Base-by-base conservation (phyloP, 37 sponge, comb jelly and placozoan species). In the Chondrilla cf. caribensis region DNA sequence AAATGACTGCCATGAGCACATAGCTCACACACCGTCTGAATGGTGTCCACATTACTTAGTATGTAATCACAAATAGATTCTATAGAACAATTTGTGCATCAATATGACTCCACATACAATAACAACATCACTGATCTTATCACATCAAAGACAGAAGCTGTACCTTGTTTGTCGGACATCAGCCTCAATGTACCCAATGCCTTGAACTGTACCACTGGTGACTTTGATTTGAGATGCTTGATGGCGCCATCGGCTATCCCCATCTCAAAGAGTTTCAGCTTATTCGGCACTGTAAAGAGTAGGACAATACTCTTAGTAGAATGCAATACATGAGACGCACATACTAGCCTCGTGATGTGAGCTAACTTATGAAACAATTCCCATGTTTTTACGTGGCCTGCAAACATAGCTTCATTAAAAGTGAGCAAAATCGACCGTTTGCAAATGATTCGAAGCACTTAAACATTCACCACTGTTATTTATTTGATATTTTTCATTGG, bases 231-330 rank as follows among this genome's bases (percentile, higher is more conserved):
- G 0, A 92, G 80, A 5, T 31, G 26, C 26, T 58, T 36, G n/a
- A 92, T 26, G 33, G 83, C 88, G 18, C 14, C 83, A 75, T 92
- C 88, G 24, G 85, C 80, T 2, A 92, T 85, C 40, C 92, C 92
- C 2, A 28, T 41, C n/a, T 79, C 32, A 31, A 88, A 42, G 2
- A 73, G 76, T 6, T 14, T 43, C 11, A 1, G 31, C 76, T 38
- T 37, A 39, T 39, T 73, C 6, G 38, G 43, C 19, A 5, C 76
- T 73, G 29, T 26, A 26, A 15, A 62, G 6, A 15, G 51, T n/a
- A n/a, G n/a, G n/a, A n/a, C n/a, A n/a, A n/a, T n/a, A n/a, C n/a
- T n/a, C n/a, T n/a, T n/a, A n/a, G n/a, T n/a, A n/a, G n/a, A n/a
- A n/a, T n/a, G n/a, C n/a, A n/a, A n/a, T n/a, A n/a, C n/a, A n/a